Evolutionary conservation across 2,113 vertebrate genomes (phyloP), one percentile per base, ranked within the genome.

Genomic region (Apteryx owenii): DNA sequence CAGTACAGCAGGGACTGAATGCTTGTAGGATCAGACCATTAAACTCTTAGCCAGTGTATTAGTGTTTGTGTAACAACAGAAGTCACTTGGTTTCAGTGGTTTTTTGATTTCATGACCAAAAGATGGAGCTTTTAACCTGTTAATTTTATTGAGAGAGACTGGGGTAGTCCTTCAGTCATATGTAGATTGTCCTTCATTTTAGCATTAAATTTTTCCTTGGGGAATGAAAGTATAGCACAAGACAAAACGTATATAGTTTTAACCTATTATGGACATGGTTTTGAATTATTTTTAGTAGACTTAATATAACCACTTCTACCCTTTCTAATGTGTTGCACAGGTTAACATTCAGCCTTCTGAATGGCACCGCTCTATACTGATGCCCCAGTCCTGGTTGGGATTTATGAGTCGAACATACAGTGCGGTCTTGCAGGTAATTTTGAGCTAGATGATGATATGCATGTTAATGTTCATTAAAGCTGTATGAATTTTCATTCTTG

Each of bases 331-430:
- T 95, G 44, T 83, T 86, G 12, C 81, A 46, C 79, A 99, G 99
- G 99, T 99, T 95, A 99, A 99, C 95, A 99, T 99, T 88, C 99
- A 99, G 76, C 99, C 98, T 9, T 99, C 99, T 1, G 99, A 99
- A 81, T 99, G 99, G 99, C 99, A 99, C 90, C 98, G 98, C 1
- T 98, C 99, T 5, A 92, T 99, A 38, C 97, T 99, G 15, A 97
- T 99, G 44, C 99, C 99, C 2, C 99, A 99, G 83, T 99, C 99
- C 25, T 99, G 99, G 99, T 96, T 98, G 19, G 98, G 98, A 5
- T 99, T 99, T 96, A 99, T 99, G 99, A 98, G 79, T 89, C 98
- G 99, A 93, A 98, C 99, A 5, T 99, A 99, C 94, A 98, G 98
- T 58, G 99, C 99, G 7, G 93, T 99, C 33, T 96, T 99, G 26